Conservation (phyloP, 1,140 invertebrate genomes). For the Araneus ventricosus region DNA sequence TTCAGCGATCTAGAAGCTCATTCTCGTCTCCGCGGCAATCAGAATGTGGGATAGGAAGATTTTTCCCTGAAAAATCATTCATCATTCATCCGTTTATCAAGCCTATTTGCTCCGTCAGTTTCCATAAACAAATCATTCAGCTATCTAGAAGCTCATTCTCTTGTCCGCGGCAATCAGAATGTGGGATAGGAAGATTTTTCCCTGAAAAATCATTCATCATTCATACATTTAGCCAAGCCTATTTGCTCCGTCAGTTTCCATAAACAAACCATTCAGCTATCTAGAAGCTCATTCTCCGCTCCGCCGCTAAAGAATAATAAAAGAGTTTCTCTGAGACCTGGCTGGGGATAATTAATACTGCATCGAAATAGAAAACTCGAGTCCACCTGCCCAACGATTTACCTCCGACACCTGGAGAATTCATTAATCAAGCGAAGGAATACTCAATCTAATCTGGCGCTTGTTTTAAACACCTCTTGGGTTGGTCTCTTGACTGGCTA, state of each 20-base stretch:
- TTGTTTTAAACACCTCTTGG: background rate
- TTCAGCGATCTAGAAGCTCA: too few relatives aligned
- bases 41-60: too few relatives aligned
- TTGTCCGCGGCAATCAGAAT: too few relatives aligned
- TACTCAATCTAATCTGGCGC: background rate
- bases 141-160: too few relatives aligned
- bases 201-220: too few relatives aligned
- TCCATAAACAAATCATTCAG: too few relatives aligned
- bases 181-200: too few relatives aligned
- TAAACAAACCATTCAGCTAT: background rate
- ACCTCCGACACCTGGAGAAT: background rate
- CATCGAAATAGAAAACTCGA: background rate
- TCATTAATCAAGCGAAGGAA: background rate
- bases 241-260: background rate
- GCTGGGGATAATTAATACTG: background rate
- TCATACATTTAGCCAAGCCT: background rate
- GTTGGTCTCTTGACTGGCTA: background rate
- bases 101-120: too few relatives aligned
- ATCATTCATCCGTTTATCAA: too few relatives aligned
- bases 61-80: too few relatives aligned
- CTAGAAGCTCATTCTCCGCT: background rate
- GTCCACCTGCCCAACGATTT: background rate
- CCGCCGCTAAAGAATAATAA: background rate
- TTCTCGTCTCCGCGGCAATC: too few relatives aligned
- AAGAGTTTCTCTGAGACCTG: background rate